phyloP scores from a whole-genome alignment of 2,113 vertebrate genomes.

The Hystrix brachyura region DNA sequence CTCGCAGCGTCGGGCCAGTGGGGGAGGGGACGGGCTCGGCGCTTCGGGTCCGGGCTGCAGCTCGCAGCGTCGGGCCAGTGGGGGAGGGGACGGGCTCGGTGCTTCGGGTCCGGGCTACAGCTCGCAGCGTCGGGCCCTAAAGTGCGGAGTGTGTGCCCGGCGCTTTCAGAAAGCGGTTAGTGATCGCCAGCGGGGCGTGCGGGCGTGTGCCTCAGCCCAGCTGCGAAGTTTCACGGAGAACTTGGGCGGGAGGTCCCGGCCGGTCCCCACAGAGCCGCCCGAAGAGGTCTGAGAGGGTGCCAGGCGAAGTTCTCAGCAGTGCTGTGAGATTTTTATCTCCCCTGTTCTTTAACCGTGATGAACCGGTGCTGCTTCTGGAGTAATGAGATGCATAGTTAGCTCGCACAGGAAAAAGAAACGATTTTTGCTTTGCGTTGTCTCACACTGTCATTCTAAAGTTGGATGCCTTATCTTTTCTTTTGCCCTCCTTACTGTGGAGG shows the following conservation, averaged over 20 bases:
- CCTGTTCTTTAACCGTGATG: not conserved
- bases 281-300: not conserved
- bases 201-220: not conserved
- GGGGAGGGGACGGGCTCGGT: not conserved
- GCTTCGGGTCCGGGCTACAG: rapidly evolving
- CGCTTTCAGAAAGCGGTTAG: not conserved
- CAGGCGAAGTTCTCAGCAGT: not conserved
- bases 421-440: conserved; percentile 23
- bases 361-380: conserved; percentile 1
- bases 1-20: too few relatives aligned
- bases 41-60: too few relatives aligned
- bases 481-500: not conserved
- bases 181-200: not conserved
- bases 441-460: conserved; percentile 44
- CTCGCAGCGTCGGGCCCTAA: not conserved
- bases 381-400: conserved; percentile 39
- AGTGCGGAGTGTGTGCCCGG: not conserved
- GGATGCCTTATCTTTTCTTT: not conserved
- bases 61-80: too few relatives aligned
- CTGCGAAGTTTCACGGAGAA: not conserved
- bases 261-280: not conserved
- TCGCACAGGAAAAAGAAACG: not conserved
- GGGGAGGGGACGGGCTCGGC: too few relatives aligned
- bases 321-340: not conserved
- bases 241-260: not conserved